phyloP scores from a whole-genome alignment of 1,140 invertebrate species.

The Oryzaephilus surinamensis region DNA sequence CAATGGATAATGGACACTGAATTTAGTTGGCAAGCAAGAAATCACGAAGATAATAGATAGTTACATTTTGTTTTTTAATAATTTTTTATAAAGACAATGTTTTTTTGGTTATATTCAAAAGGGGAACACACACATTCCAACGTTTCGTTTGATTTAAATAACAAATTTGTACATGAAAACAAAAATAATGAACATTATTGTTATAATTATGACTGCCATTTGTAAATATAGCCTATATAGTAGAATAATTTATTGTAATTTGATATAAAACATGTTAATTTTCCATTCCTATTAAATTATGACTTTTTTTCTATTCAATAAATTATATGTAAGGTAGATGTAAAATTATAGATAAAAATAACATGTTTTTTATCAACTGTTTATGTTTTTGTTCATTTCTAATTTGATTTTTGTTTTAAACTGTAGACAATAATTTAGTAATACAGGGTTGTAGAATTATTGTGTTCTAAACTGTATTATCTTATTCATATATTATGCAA shows the following conservation, averaged over 20 bases:
- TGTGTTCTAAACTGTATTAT: no score
- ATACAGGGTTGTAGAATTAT: no score
- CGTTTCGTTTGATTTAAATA: constrained; percentile 5
- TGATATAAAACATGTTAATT: neutral
- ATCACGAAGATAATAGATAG: constrained; percentile 15
- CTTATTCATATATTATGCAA: no score
- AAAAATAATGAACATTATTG: neutral
- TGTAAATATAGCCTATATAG: constrained; percentile 16
- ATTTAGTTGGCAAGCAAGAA: constrained; percentile 81
- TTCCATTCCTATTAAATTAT: neutral
- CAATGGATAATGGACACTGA: constrained; percentile 94
- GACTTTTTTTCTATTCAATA: neutral
- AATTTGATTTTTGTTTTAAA: no score
- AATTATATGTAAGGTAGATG: neutral
- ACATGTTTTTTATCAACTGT: neutral
- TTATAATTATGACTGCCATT: constrained; percentile 15
- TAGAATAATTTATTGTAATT: neutral
- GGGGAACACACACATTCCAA: neutral
- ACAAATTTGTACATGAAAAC: neutral
- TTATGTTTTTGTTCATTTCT: neutral
- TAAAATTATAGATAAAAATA: neutral
- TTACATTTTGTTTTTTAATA: neutral
- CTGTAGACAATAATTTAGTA: no score
- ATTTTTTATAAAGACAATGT: neutral
- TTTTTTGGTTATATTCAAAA: neutral